Conservation (phyloP, 2,113 vertebrate species). For the Ctenomys sociabilis region DNA sequence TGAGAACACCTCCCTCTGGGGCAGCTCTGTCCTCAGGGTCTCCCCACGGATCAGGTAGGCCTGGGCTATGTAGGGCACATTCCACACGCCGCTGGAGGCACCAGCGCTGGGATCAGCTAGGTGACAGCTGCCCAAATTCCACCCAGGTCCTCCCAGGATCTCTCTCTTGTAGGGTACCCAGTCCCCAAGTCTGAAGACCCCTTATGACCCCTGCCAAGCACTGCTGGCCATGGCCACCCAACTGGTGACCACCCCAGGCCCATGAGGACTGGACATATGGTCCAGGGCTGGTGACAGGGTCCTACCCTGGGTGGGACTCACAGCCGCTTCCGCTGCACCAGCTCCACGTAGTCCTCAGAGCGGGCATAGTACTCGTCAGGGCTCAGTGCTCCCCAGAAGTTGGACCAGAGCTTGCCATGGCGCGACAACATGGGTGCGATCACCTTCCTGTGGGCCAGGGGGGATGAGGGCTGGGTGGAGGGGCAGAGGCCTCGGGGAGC, state of each 20-base stretch:
- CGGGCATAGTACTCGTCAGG: slow-evolving; percentile 88
- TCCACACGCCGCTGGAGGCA: slow-evolving; percentile 87
- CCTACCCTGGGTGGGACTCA: slow-evolving; percentile 71
- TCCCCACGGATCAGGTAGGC: slow-evolving; percentile 86
- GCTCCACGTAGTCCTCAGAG: slow-evolving; percentile 89
- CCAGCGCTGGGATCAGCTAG: not conserved
- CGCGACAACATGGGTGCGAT: slow-evolving; percentile 89
- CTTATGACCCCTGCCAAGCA: not conserved
- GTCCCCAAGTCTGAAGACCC: not conserved
- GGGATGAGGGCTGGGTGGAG: not conserved
- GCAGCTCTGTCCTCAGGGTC: slow-evolving; percentile 82
- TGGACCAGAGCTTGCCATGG: slow-evolving; percentile 90
- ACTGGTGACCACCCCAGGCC: not conserved
- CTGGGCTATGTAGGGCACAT: slow-evolving; percentile 89
- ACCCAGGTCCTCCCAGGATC: not conserved
- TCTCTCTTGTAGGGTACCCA: not conserved
- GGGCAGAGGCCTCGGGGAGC: not conserved
- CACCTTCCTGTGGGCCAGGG: slow-evolving; percentile 79
- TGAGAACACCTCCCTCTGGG: slow-evolving; percentile 83
- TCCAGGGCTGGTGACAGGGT: not conserved
- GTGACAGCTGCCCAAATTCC: not conserved
- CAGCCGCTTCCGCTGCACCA: slow-evolving; percentile 89
- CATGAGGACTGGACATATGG: not conserved
- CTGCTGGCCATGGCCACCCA: not conserved
- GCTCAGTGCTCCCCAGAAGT: slow-evolving; percentile 90